Evolutionary conservation across 2,113 vertebrate genomes (phyloP).

Genomic region (Propithecus coquereli): DNA sequence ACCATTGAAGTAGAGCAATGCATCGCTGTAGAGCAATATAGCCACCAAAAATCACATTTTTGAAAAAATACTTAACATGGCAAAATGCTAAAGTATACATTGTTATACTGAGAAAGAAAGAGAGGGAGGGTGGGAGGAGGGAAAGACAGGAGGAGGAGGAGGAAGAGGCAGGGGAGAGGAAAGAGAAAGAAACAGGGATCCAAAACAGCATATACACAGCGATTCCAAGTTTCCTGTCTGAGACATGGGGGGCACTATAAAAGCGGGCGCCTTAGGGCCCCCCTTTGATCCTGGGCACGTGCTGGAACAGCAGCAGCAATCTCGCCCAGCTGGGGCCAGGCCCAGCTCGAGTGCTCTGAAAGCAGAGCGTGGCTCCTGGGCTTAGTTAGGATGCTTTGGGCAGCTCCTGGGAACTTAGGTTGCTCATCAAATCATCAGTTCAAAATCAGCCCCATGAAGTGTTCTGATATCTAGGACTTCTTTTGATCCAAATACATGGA

Average conservation of each 20-base stretch:
- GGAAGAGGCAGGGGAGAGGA: background rate
- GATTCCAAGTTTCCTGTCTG: background rate
- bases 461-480: background rate
- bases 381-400: accelerated
- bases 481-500: background rate
- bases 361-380: background rate
- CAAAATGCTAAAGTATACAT: background rate
- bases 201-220: background rate
- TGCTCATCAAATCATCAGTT: background rate
- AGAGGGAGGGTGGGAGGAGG: background rate
- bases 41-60: background rate
- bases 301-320: background rate
- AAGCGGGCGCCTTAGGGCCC: background rate
- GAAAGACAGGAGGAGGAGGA: background rate
- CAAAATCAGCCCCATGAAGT: background rate
- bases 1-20: accelerated
- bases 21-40: background rate
- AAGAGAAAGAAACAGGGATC: background rate
- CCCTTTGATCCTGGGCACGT: background rate
- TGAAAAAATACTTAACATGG: background rate
- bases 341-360: background rate
- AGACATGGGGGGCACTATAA: background rate
- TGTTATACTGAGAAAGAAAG: background rate
- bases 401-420: background rate
- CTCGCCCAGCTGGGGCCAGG: background rate